A percentile compares a stretch with the other conserved stretches of the same genome.
These are phyloP conservation scores for Eutolmus rufibarbis DNA, from an alignment of 2,888 invertebrate genomes.

Conservation along the genomic window DNA sequence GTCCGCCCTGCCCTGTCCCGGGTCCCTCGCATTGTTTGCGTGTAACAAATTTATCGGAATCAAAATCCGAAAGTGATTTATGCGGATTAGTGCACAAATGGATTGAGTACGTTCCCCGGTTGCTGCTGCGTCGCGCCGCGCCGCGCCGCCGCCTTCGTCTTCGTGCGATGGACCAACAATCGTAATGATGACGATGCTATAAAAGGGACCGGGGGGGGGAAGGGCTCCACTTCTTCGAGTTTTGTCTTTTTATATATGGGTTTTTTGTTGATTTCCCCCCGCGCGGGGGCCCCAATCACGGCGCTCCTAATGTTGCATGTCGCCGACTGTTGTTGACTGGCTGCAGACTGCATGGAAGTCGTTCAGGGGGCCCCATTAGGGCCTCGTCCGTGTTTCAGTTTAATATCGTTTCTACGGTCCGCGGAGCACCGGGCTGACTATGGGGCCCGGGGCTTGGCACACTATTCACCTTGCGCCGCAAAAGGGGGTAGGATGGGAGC, in stretches of 20 bases:
- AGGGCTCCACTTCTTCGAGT: neutral
- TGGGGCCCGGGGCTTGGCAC: neutral
- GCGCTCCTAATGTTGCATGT: constrained; percentile 13
- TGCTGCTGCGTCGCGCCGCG: neutral
- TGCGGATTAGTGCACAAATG: constrained; percentile 42
- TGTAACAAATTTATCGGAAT: constrained; percentile 42
- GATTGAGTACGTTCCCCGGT: neutral
- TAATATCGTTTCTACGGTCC: neutral
- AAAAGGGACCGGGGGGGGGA: neutral
- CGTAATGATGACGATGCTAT: neutral
- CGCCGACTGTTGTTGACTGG: neutral
- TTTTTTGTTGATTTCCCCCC: neutral
- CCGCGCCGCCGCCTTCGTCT: neutral
- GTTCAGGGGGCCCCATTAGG: neutral
- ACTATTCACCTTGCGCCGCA: neutral
- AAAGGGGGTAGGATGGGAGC: neutral
- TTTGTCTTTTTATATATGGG: neutral
- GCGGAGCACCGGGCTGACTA: neutral
- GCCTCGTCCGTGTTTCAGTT: neutral
- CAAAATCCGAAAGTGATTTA: constrained; percentile 44
- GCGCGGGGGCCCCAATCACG: neutral
- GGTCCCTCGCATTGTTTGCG: neutral
- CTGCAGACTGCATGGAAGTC: neutral
- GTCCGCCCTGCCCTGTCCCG: neutral
- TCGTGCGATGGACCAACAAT: neutral